Evolutionary conservation across 2,888 invertebrate genomes (phyloP), one percentile per base, ranked within the genome.

Genomic region (Lampropteryx suffumata): DNA sequence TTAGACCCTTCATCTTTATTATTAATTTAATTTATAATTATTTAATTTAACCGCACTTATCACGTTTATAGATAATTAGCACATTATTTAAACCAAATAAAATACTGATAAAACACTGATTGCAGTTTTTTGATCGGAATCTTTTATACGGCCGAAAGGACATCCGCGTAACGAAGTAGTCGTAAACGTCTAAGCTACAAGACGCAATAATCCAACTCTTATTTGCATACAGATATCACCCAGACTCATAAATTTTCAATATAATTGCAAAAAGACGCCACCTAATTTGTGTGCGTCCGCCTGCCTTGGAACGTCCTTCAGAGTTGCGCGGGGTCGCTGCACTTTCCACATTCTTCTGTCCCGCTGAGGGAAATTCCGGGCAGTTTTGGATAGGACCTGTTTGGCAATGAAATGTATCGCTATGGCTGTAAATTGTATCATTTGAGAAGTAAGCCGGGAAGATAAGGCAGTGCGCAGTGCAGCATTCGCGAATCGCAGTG

Each of bases 401-500:
- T 84, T 82, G 82, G 81, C 80, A 79, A 57, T 67, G 71, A 70
- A 66, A 71, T 77, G 74, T 78, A 76, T 79, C 70, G 71, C 71
- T 67, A 72, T 65, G 57, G 67, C 74, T 71, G 72, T 82, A 79
- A 80, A 76, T 82, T 78, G 81, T 83, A 73, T 79, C 63, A 69
- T 73, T 42, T 76, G 69, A 71, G 70, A 69, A 77, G 70, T 76
- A 79, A 76, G 68, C 67, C 65, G 68, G 65, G 79, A 76, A 14
- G 46, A 43, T 47, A 42, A 82, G 79, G 76, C 72, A 59, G 73
- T 78, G 79, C 87, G 86, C 87, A 89, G 75, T 89, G 89, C 88
- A 88, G 76, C 80, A 82, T 65, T 73, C 68, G 65, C 49, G 68
- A 78, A 75, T 83, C 82, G 81, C 82, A 82, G 69, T 85, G 86